These are phyloP conservation scores for Cistogaster globosa DNA, from an alignment of 2,888 invertebrate genomes.

Conservation along the genomic window DNA sequence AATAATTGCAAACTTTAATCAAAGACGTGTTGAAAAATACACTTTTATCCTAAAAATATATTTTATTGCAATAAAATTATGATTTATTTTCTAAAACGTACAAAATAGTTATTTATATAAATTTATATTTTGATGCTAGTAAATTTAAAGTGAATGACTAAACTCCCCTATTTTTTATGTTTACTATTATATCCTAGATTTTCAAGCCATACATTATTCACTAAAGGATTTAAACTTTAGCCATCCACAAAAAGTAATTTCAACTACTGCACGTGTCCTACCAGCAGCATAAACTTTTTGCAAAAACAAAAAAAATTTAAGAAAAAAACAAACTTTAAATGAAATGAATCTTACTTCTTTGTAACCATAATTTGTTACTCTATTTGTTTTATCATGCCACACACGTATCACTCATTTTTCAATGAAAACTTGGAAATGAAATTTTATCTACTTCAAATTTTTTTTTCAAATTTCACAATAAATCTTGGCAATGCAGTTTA, in stretches of 20 bases:
- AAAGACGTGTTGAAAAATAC: no score
- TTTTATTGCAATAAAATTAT: no score
- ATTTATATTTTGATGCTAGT: not conserved
- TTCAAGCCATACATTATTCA: not conserved
- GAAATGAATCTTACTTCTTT: slow-evolving; percentile 41
- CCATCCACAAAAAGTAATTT: not conserved
- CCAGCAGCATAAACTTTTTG: not conserved
- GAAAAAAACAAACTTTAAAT: not conserved
- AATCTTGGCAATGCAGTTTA: slow-evolving; percentile 71
- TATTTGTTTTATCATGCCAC: slow-evolving; percentile 57
- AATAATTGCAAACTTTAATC: no score
- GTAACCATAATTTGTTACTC: slow-evolving; percentile 50
- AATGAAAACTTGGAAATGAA: slow-evolving; percentile 45
- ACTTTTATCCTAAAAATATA: no score
- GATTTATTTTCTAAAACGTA: no score
- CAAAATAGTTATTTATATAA: not conserved
- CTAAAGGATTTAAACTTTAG: not conserved
- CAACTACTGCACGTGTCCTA: slow-evolving; percentile 9
- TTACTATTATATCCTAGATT: not conserved
- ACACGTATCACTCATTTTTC: slow-evolving; percentile 53
- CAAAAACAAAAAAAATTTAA: slow-evolving; percentile 19
- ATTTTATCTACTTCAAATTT: slow-evolving; percentile 48
- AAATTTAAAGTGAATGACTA: not conserved
- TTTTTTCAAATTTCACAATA: slow-evolving; percentile 68
- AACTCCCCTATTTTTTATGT: not conserved